Evolutionary conservation across 2,888 invertebrate species (phyloP), one percentile per base, ranked within the genome.

Genomic region (Drosophila incognita): DNA sequence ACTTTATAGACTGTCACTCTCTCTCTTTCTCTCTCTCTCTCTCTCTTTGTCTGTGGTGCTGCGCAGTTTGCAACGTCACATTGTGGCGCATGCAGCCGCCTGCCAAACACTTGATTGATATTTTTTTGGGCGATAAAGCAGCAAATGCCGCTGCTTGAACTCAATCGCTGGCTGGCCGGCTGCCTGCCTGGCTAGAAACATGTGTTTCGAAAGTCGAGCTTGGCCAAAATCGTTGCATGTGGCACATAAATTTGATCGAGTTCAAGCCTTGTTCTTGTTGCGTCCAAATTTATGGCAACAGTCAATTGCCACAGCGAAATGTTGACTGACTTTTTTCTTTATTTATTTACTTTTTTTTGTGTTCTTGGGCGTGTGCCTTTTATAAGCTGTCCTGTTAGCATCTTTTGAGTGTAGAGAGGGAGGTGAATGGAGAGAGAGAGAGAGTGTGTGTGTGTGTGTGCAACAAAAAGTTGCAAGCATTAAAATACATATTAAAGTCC

Each of bases 191-290:
- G 40, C 53, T 49, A 27, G 36, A 13, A 58, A 64, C 63, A 64
- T 62, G 63, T 60, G 53, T 49, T 42, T 57, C 53, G 42, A 82
- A 83, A 74, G 78, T 72, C 61, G 49, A 81, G 82, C 80, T 87
- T 42, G 21, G 87, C 81, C 83, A 80, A 72, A 79, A 88, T 58
- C 90, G 78, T 64, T 74, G 77, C 81, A 83, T 86, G 84, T 76
- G 83, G 89, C 87, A 85, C 85, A 90, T 86, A 90, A 90, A 90
- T 89, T 87, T 74, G 18, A 82, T 69, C 77, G 85, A 90, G 85
- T 87, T 85, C 90, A 85, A 76, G 89, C 87, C 69, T 63, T 58
- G 83, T 74, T 81, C 74, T 57, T 77, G 69, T 29, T 60, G 31
- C 15, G 21, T 48, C 82, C n/a, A 74, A 79, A 89, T 90, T 85